Conservation (phyloP, 2,888 invertebrate species). For the Steinernema hermaphroditum region DNA sequence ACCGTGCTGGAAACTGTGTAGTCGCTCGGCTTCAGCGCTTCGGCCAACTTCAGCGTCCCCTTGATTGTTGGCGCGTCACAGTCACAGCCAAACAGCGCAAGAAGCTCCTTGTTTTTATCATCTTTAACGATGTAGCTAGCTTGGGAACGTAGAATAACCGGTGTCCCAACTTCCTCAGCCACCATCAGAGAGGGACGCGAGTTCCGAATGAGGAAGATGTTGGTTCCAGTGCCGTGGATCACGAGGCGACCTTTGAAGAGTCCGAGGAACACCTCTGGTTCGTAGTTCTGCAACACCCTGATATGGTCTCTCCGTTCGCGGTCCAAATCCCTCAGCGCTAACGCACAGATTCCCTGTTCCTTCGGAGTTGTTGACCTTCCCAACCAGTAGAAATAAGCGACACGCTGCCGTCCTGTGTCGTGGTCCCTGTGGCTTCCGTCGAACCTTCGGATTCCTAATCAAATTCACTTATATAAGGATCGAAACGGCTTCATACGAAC, state of each 20-base stretch:
- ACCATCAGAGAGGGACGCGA: neutral
- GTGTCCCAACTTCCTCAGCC: neutral
- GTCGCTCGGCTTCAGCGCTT: neutral
- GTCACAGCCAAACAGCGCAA: neutral
- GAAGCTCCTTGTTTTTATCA: neutral
- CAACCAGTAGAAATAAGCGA: slow-evolving; percentile 61
- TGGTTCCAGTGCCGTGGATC: neutral
- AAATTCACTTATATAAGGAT: neutral
- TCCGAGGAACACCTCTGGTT: slow-evolving; percentile 46
- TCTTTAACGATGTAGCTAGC: neutral
- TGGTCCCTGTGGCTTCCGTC: slow-evolving; percentile 40
- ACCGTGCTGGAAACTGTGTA: slow-evolving; percentile 33
- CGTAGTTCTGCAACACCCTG: slow-evolving; percentile 46
- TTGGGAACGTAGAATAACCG: slow-evolving; percentile 2
- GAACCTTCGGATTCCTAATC: slow-evolving; percentile 49
- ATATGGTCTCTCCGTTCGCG: slow-evolving; percentile 42
- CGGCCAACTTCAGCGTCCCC: slow-evolving; percentile 13
- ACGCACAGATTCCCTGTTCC: slow-evolving; percentile 55
- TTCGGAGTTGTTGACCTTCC: slow-evolving; percentile 43
- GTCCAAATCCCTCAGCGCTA: slow-evolving; percentile 57
- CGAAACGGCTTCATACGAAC: slow-evolving; percentile 11
- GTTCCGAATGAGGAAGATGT: neutral
- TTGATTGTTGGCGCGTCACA: slow-evolving; percentile 19
- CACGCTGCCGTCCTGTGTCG: slow-evolving; percentile 56
- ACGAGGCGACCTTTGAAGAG: slow-evolving; percentile 38